These are phyloP conservation scores for Lithophane semibrunnea DNA, from an alignment of 2,888 invertebrate species.

Conservation along the genomic window DNA sequence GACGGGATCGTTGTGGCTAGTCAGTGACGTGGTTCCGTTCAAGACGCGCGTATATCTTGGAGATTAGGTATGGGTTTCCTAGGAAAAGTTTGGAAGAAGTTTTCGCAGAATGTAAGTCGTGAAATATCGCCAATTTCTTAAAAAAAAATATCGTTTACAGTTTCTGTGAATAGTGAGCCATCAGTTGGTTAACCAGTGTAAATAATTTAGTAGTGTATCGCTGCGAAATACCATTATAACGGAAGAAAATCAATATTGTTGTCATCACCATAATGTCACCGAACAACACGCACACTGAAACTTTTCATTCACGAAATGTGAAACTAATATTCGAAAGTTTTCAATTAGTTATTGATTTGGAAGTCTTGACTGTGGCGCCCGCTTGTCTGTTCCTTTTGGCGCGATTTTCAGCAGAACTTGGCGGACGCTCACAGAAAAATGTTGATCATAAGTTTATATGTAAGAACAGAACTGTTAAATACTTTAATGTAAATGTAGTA, in stretches of 20 bases:
- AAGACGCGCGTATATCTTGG: slow-evolving; percentile 63
- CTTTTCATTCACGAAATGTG: slow-evolving; percentile 42
- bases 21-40: slow-evolving; percentile 57
- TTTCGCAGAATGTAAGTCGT: slow-evolving; percentile 74
- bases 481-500: background rate
- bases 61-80: slow-evolving; percentile 74
- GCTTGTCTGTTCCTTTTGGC: slow-evolving; percentile 52
- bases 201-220: slow-evolving; percentile 11
- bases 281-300: slow-evolving; percentile 25
- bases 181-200: background rate
- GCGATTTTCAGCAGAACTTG: slow-evolving; percentile 40
- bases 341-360: slow-evolving; percentile 44
- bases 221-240: background rate
- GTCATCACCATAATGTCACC: slow-evolving; percentile 13
- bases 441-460: slow-evolving; percentile 38
- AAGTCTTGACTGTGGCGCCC: slow-evolving; percentile 40
- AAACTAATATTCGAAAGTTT: slow-evolving; percentile 45
- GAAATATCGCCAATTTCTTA: background rate
- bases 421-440: slow-evolving; percentile 36
- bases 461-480: slow-evolving; percentile 24
- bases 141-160: background rate
- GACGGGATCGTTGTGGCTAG: slow-evolving; percentile 47
- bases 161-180: background rate
- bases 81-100: slow-evolving; percentile 75
- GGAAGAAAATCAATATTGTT: slow-evolving; percentile 25